Evolutionary conservation across 2,888 invertebrate species (phyloP).

Genomic region (Apodemia zela): DNA sequence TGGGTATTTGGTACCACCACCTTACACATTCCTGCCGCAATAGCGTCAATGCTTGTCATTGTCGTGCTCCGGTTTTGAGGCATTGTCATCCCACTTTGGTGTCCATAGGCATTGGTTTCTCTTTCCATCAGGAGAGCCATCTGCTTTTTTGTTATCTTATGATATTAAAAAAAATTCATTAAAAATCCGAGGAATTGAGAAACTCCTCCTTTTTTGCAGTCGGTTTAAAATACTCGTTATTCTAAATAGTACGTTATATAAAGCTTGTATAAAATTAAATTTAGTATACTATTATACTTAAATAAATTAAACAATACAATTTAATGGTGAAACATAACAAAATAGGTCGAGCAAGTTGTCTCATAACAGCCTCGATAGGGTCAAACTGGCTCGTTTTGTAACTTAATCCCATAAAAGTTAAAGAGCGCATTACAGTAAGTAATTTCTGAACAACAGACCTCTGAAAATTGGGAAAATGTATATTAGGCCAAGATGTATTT

Average conservation of each 20-base stretch:
- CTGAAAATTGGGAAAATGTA: conserved; percentile 45
- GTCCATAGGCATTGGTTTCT: too few species aligned
- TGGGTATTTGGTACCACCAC: too few species aligned
- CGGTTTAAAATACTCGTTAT: neutral
- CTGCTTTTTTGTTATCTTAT: too few species aligned
- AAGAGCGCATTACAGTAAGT: conserved; percentile 75
- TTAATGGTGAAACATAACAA: conserved; percentile 1
- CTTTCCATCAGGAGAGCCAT: too few species aligned
- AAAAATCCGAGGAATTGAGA: too few species aligned
- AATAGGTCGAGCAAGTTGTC: conserved; percentile 4
- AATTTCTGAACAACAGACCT: conserved; percentile 66
- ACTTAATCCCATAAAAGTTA: conserved; percentile 76
- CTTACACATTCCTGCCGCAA: too few species aligned
- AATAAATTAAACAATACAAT: neutral
- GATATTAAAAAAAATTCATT: too few species aligned
- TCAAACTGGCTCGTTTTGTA: conserved; percentile 49
- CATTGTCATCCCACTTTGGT: too few species aligned
- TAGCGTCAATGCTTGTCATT: too few species aligned
- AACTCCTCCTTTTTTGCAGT: too few species aligned
- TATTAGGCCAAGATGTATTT: conserved; percentile 18
- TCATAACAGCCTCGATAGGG: conserved; percentile 7
- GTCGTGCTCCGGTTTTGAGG: too few species aligned
- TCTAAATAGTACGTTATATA: neutral
- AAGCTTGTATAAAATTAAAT: neutral
- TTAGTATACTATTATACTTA: neutral